These are phyloP conservation scores for Rhinoraja longicauda DNA, from an alignment of 2,797 vertebrate genomes.

Conservation along the genomic window DNA sequence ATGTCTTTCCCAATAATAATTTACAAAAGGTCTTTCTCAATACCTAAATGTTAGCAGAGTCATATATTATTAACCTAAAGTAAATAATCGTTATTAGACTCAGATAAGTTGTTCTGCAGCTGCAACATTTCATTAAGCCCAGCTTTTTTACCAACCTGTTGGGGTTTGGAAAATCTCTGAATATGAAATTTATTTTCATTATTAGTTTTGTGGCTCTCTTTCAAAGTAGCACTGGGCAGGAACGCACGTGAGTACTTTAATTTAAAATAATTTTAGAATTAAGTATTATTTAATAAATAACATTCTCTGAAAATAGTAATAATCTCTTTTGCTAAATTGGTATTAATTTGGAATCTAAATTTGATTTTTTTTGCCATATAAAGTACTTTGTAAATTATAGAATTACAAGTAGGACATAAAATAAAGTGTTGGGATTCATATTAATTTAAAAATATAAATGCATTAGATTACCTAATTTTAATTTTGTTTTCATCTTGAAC, in stretches of 20 bases:
- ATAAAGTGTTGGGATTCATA: too few species aligned
- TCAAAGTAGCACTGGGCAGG: conserved; percentile 51
- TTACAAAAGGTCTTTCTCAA: conserved; percentile 23
- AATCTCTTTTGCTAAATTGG: background rate
- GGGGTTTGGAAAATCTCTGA: background rate
- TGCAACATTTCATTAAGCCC: background rate
- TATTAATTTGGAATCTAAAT: background rate
- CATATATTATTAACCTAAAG: conserved; percentile 30
- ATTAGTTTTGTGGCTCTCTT: conserved; percentile 48
- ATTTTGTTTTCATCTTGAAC: too few species aligned
- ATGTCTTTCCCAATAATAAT: background rate
- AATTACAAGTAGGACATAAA: background rate
- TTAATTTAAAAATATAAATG: too few species aligned
- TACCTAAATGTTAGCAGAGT: background rate
- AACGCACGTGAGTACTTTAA: conserved; percentile 60
- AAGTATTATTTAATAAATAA: background rate
- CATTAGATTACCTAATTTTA: too few species aligned
- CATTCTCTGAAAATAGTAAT: background rate
- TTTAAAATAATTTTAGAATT: background rate
- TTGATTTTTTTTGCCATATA: background rate
- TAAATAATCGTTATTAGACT: background rate
- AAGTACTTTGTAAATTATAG: background rate
- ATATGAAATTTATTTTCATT: conserved; percentile 50
- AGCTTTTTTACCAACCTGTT: background rate
- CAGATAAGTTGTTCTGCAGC: background rate